Evolutionary conservation across 2,113 vertebrate species (phyloP).

Genomic region (Anolis sagrei): DNA sequence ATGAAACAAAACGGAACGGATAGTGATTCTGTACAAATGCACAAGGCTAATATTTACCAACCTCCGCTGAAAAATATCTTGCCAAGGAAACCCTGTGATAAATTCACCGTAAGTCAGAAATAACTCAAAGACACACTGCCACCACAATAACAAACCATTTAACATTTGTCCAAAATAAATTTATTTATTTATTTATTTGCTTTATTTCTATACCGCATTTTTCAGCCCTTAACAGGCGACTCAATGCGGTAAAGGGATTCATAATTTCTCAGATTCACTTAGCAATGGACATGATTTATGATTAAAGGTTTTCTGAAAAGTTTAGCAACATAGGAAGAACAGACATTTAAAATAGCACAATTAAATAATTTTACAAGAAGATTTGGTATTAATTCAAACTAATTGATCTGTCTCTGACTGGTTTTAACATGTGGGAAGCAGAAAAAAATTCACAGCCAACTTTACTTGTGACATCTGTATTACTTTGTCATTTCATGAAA

Average conservation of each 20-base stretch:
- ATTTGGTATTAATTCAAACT: conserved; percentile 52
- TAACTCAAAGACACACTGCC: too few relatives aligned
- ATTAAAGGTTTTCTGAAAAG: conserved; percentile 43
- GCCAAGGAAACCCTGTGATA: too few relatives aligned
- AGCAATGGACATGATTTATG: conserved; percentile 30
- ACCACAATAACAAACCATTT: too few relatives aligned
- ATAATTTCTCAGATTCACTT: conserved; percentile 33
- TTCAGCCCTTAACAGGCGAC: too few relatives aligned
- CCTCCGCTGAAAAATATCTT: too few relatives aligned
- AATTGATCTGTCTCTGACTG: conserved; percentile 55
- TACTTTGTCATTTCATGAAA: conserved; percentile 53
- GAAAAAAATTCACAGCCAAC: conserved; percentile 54
- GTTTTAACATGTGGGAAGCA: conserved; percentile 45
- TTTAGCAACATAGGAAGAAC: neutral
- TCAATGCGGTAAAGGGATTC: too few relatives aligned
- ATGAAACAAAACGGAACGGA: too few relatives aligned
- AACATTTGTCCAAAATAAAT: neutral
- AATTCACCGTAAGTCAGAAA: too few relatives aligned
- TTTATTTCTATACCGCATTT: too few relatives aligned
- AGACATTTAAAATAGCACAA: conserved; percentile 23
- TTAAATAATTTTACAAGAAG: conserved; percentile 56
- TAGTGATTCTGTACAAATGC: too few relatives aligned
- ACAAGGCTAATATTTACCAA: too few relatives aligned
- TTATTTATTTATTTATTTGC: too few relatives aligned
- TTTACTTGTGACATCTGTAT: conserved; percentile 57